phyloP scores from a whole-genome alignment of 2,797 vertebrate species.

The Cynopterus sphinx region DNA sequence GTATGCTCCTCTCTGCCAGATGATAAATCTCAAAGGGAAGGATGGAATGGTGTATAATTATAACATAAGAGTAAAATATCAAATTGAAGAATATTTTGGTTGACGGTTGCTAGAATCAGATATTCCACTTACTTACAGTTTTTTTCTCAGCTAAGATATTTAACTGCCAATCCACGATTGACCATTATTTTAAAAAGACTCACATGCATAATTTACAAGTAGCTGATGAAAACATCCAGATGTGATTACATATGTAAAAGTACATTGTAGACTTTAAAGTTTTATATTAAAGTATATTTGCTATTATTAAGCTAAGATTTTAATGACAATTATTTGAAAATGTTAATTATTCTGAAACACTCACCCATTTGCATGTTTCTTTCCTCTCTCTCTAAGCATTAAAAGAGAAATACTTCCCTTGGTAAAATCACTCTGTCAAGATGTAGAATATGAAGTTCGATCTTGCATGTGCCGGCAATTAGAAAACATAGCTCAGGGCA shows the following conservation, averaged over 20 bases:
- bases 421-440: slow-evolving; percentile 94
- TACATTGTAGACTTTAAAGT: neutral
- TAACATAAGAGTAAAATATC: neutral
- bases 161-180: slow-evolving; percentile 19
- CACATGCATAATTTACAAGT: neutral
- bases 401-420: slow-evolving; percentile 95
- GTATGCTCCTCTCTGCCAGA: neutral
- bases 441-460: slow-evolving; percentile 94
- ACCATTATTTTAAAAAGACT: neutral
- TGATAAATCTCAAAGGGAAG: slow-evolving; percentile 4
- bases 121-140: neutral
- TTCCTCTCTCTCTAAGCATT: slow-evolving; percentile 85
- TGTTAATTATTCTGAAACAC: slow-evolving; percentile 44
- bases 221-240: neutral
- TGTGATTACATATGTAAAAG: slow-evolving; percentile 23
- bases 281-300: slow-evolving; percentile 12
- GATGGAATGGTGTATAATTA: neutral
- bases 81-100: slow-evolving; percentile 2
- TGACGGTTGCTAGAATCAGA: slow-evolving; percentile 2
- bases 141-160: slow-evolving; percentile 38
- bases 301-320: slow-evolving; percentile 56
- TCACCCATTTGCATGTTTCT: slow-evolving; percentile 27
- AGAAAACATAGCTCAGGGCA: slow-evolving; percentile 92
- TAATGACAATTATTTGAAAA: slow-evolving; percentile 35
- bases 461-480: slow-evolving; percentile 95